Conservation (phyloP, 2,797 vertebrate genomes). For the Acipenser ruthenus region DNA sequence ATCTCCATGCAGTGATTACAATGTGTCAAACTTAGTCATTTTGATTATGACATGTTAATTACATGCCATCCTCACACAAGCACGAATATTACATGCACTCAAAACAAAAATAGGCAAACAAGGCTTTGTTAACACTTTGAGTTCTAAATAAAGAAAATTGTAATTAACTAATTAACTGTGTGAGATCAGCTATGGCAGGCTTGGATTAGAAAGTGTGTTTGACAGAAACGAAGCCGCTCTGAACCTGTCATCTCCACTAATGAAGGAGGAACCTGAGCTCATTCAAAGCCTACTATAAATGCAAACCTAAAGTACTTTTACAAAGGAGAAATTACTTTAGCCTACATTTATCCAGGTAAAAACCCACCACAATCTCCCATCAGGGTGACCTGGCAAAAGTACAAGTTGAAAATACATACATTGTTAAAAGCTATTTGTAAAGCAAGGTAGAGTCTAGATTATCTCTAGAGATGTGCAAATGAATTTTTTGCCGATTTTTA, state of each 20-base stretch:
- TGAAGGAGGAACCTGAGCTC: not conserved
- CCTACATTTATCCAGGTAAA: too few relatives aligned
- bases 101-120: conserved; percentile 64
- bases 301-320: not conserved
- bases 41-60: conserved; percentile 99
- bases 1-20: conserved; percentile 98
- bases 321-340: too few relatives aligned
- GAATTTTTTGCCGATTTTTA: too few relatives aligned
- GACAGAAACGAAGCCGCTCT: not conserved
- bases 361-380: too few relatives aligned
- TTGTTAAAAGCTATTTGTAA: too few relatives aligned
- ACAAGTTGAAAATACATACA: too few relatives aligned
- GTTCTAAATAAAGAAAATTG: conserved; percentile 26
- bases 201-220: not conserved
- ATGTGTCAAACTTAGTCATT: conserved; percentile 96
- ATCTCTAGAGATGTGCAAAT: too few relatives aligned
- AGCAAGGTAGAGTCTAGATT: too few relatives aligned
- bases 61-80: conserved; percentile 90
- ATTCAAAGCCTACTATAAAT: not conserved
- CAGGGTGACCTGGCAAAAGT: too few relatives aligned
- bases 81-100: conserved; percentile 77
- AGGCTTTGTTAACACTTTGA: conserved; percentile 44
- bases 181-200: conserved; percentile 27
- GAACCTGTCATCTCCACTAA: not conserved
- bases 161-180: conserved; percentile 33